Base-by-base conservation (phyloP, 2,888 invertebrate species). In the Reticulitermes lucifugus region DNA sequence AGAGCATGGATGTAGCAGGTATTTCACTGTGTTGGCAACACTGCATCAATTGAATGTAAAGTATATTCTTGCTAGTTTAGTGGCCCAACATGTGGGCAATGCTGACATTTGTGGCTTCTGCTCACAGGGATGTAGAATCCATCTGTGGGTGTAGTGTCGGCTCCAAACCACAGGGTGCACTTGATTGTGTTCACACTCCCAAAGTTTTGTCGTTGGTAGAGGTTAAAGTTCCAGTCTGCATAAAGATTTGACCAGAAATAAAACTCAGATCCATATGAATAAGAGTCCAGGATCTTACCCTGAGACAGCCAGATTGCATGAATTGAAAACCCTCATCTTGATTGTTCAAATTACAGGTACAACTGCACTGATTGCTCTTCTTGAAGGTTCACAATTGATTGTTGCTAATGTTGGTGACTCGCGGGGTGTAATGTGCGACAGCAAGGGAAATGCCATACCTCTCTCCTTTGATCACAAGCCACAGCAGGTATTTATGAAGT, bases 341-440 rank as follows among this genome's bases (percentile, higher is more conserved):
- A 55, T 55, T 18, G 18, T 55, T 55, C 18, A 55, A 12, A 55
- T 89, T 89, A 29, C 94, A 90, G 98, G 99, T 25, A 98, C 98
- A 41, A 99, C 99, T 46, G 98, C 98, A 4, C 91, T 99, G 77
- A 95, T 98, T 88, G 98, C 98, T 51, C 91, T 98, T 25, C 92
- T 98, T 88, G 96, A 98, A 90, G 95, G 94, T 71, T 94, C 95
- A 88, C 94, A 95, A 89, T 91, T 99, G 87, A 95, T 96, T 87
- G 98, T 99, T 46, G 98, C 98, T 22, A 99, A 99, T 93, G 98
- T 99, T 43, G 99, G 99, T 6, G 99, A 99, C 91, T 98, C 98
- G 0, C 93, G 99, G 87, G 99, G 98, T 51, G 98, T 98, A 0
- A 97, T 98, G 96, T 98, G 98, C 91, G 98, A 98, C 91, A 94